Percentiles rank a stretch among this genome's conserved stretches.
These are phyloP conservation scores for Carcharodon carcharias DNA, from an alignment of 2,797 vertebrate species.

Conservation along the genomic window DNA sequence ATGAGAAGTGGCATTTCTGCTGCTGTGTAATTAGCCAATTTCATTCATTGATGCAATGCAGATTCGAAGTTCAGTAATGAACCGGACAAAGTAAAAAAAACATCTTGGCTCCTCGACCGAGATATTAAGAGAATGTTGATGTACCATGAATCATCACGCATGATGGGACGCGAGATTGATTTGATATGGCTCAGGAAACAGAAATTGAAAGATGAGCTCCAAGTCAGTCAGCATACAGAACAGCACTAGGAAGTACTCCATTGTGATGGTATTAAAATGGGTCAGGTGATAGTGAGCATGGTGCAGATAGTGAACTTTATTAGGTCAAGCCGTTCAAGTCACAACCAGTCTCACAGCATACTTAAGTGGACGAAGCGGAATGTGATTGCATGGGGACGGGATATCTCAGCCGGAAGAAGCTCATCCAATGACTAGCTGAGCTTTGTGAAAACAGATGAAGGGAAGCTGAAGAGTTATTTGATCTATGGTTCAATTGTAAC, in stretches of 20 bases:
- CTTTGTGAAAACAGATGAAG: not conserved
- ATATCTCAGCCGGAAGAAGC: not conserved
- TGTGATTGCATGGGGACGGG: not conserved
- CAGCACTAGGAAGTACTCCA: not conserved
- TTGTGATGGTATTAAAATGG: not conserved
- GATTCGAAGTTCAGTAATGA: not conserved
- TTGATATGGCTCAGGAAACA: not conserved
- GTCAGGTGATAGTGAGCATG: not conserved
- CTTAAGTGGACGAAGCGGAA: slow-evolving; percentile 4
- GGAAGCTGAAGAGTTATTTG: not conserved
- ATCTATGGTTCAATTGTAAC: not conserved
- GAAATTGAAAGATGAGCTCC: slow-evolving; percentile 23
- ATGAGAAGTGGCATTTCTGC: not conserved
- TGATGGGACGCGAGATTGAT: not conserved
- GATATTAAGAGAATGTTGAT: not conserved
- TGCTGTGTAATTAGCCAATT: not conserved
- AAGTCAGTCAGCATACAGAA: not conserved
- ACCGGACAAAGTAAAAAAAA: not conserved
- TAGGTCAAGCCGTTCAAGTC: slow-evolving; percentile 19
- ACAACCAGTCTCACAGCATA: not conserved
- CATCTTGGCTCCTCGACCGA: not conserved
- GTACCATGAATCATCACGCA: not conserved
- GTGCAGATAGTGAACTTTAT: not conserved
- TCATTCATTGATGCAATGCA: not conserved
- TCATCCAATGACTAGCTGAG: not conserved